These are phyloP conservation scores for Paedocypris sp. DNA, from an alignment of 2,113 vertebrate genomes.

Conservation along the genomic window DNA sequence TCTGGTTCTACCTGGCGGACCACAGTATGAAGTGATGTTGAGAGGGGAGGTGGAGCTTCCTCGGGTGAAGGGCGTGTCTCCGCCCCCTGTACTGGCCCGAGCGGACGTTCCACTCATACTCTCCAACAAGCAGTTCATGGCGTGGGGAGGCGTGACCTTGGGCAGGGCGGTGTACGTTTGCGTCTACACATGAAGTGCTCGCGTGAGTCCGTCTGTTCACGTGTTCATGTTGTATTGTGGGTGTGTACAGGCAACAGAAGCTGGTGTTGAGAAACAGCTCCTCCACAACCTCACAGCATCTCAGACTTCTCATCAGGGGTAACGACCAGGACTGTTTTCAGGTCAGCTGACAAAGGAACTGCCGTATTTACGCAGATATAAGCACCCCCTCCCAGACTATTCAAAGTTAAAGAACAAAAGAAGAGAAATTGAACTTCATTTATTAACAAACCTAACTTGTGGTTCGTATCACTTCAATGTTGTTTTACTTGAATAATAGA, in stretches of 20 bases:
- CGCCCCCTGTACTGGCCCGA: constrained; percentile 23
- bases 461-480: no score
- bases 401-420: no score
- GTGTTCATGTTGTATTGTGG: not conserved
- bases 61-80: constrained; percentile 35
- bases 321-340: constrained; percentile 96
- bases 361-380: no score
- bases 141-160: constrained; percentile 84
- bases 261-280: constrained; percentile 84
- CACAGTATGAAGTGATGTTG: constrained; percentile 84
- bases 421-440: no score
- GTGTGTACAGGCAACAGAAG: constrained; percentile 73
- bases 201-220: no score
- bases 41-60: constrained; percentile 62
- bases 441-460: no score
- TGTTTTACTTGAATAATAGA: no score
- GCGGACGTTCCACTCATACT: constrained; percentile 74
- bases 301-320: constrained; percentile 80
- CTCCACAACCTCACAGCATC: constrained; percentile 61
- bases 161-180: constrained; percentile 79
- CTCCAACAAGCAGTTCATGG: constrained; percentile 86
- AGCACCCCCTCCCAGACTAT: no score
- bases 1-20: constrained; percentile 81
- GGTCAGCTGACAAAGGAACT: constrained; percentile 62
- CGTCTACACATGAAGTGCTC: not conserved